These are phyloP conservation scores for Dryomyza anilis DNA, from an alignment of 2,888 invertebrate genomes.

Conservation along the genomic window DNA sequence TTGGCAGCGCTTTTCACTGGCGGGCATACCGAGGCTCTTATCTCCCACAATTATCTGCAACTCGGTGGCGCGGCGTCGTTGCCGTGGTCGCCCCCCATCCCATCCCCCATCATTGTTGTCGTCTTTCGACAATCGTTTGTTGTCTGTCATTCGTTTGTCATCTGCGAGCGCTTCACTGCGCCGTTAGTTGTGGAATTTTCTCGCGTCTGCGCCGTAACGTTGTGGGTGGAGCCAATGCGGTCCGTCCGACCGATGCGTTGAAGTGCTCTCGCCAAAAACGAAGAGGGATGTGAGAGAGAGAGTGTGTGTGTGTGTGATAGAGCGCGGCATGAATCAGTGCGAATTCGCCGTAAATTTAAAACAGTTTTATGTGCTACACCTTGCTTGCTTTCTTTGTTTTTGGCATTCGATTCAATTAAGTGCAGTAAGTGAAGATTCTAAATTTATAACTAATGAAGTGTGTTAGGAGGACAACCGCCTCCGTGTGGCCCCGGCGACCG, in stretches of 20 bases:
- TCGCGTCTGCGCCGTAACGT: conserved; percentile 34
- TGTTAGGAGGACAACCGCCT: conserved; percentile 56
- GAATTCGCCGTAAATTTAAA: conserved; percentile 20
- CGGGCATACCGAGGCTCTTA: conserved; percentile 56
- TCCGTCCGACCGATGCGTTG: neutral
- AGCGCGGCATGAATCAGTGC: neutral
- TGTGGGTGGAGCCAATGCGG: conserved; percentile 30
- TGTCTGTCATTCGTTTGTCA: conserved; percentile 57
- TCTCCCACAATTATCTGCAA: conserved; percentile 58
- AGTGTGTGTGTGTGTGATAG: neutral
- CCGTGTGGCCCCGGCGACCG: too few species aligned
- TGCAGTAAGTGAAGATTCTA: conserved; percentile 22
- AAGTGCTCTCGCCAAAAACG: conserved; percentile 23
- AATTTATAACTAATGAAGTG: conserved; percentile 52
- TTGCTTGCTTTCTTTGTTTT: neutral
- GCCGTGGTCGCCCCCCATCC: conserved; percentile 23
- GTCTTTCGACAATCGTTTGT: conserved; percentile 37
- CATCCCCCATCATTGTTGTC: conserved; percentile 27
- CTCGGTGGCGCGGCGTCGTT: conserved; percentile 23
- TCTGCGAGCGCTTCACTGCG: conserved; percentile 31
- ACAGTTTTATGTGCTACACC: neutral
- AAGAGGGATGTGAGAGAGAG: neutral
- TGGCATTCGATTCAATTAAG: neutral
- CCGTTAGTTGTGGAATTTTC: conserved; percentile 14
- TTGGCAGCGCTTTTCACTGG: conserved; percentile 50